Base-by-base conservation (phyloP, 1,140 invertebrate species). In the Pectinophora gossypiella region DNA sequence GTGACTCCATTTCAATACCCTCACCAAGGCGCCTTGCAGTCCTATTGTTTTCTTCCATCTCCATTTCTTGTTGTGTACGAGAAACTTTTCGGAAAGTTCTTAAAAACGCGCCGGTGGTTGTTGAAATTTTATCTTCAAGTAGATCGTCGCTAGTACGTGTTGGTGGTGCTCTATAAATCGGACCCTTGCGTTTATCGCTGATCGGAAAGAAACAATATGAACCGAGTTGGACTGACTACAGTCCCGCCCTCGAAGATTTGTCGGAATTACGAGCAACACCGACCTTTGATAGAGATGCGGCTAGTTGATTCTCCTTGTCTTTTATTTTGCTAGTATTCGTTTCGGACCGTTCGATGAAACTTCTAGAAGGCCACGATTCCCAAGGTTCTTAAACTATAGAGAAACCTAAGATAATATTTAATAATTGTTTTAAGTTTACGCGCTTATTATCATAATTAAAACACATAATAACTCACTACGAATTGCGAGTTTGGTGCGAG, bases 171-270 rank as follows among this genome's bases (percentile, higher is more conserved):
- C 60, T 54, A 69, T 74, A 68, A 71, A 71, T 74, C 54, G 63
- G 60, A 65, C 71, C 71, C 59, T 72, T 64, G 9, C 53, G 53
- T 71, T 74, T 74, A 74, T 74, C 71, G 71, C 66, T 71, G 66
- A 69, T 69, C 68, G 61, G 65, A 72, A 56, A 51, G 54, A 56
- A 56, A 56, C 72, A 75, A 75, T 75, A 75, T 72, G 72, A 75
- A 72, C 60, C 13, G 54, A 51, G 42, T 51, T 36, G 32, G 48
- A 56, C 48, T n/a, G n/a, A n/a, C 49, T 55, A 55, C 43, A 42
- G 46, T 35, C 19, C 18, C 19, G 32, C 19, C 16, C 48, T 32
- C 42, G 27, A 32, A 32, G 27, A 32, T 32, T 32, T 32, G 27
- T 32, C 27, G 23, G 27, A 32, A 32, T 32, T 7, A 32, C 27